A percentile compares a stretch with the other conserved stretches of the same genome.
phyloP scores from a whole-genome alignment of 2,888 invertebrate genomes.

The Erebia ligea region DNA sequence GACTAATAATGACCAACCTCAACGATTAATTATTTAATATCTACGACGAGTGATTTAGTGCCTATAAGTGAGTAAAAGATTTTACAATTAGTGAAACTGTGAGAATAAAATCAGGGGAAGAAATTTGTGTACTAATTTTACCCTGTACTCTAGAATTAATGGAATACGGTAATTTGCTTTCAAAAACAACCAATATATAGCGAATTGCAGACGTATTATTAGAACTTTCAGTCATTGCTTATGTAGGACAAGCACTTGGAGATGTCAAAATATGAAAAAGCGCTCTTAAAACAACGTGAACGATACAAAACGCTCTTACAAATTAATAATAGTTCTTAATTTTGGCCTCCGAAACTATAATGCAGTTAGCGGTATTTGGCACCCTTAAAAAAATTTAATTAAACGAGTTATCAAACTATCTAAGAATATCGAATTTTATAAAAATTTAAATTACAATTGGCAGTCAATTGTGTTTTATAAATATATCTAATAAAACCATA shows the following conservation, averaged over 20 bases:
- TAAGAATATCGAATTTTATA: slow-evolving; percentile 77
- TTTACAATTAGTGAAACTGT: slow-evolving; percentile 75
- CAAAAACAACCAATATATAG: slow-evolving; percentile 33
- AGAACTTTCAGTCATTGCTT: slow-evolving; percentile 69
- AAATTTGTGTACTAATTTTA: slow-evolving; percentile 78
- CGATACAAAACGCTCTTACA: slow-evolving; percentile 48
- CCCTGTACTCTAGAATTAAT: slow-evolving; percentile 82
- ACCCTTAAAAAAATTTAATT: slow-evolving; percentile 72
- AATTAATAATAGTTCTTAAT: slow-evolving; percentile 51
- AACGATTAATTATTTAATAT: slow-evolving; percentile 61
- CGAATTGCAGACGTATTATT: slow-evolving; percentile 36
- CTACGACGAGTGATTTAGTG: slow-evolving; percentile 73
- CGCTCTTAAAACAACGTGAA: slow-evolving; percentile 48
- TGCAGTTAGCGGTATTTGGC: slow-evolving; percentile 66
- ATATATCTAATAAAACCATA: slow-evolving; percentile 70
- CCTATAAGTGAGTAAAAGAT: slow-evolving; percentile 74
- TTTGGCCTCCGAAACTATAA: slow-evolving; percentile 55
- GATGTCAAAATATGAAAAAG: slow-evolving; percentile 55
- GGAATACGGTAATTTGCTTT: slow-evolving; percentile 52
- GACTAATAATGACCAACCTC: slow-evolving; percentile 71
- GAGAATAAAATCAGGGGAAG: slow-evolving; percentile 73
- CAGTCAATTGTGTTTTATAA: slow-evolving; percentile 78
- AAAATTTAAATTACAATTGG: slow-evolving; percentile 79
- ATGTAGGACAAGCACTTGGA: slow-evolving; percentile 70
- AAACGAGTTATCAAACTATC: slow-evolving; percentile 77